Percentiles rank a stretch among this genome's conserved stretches.
Conservation (phyloP, 2,888 invertebrate species). For the Lasioglossum malachurum region DNA sequence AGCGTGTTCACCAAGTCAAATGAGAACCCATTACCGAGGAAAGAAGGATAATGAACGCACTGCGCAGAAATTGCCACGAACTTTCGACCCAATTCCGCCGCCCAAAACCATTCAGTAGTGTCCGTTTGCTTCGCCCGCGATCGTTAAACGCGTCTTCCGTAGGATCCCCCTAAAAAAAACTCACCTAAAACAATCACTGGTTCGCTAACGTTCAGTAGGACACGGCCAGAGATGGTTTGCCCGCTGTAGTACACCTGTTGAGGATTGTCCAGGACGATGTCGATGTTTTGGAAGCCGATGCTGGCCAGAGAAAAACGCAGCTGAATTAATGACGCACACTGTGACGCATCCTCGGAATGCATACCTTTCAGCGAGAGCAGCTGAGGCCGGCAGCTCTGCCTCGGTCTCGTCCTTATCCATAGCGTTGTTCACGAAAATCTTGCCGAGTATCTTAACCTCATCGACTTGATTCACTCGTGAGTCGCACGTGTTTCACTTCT, state of each 20-base stretch:
- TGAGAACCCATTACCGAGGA: background rate
- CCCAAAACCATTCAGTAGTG: background rate
- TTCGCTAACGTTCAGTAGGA: slow-evolving; percentile 68
- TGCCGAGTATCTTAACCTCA: background rate
- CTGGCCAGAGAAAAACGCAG: slow-evolving; percentile 57
- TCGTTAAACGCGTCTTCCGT: background rate
- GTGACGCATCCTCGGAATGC: background rate
- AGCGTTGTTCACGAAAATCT: background rate
- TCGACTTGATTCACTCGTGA: background rate
- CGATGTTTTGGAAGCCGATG: slow-evolving; percentile 71
- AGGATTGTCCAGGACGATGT: slow-evolving; percentile 72
- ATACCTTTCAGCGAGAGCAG: slow-evolving; percentile 50
- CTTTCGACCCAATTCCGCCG: slow-evolving; percentile 8
- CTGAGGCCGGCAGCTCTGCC: slow-evolving; percentile 27
- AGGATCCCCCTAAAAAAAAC: background rate
- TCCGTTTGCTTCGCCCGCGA: background rate
- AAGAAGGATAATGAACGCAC: slow-evolving; percentile 11
- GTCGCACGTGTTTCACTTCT: background rate
- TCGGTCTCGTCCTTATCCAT: slow-evolving; percentile 47
- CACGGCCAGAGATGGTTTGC: slow-evolving; percentile 72
- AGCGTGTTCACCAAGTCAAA: background rate
- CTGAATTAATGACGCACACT: background rate
- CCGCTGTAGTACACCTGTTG: slow-evolving; percentile 76
- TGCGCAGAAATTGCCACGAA: slow-evolving; percentile 5
- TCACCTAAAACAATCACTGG: slow-evolving; percentile 73